phyloP scores from a whole-genome alignment of 2,888 invertebrate genomes.

The Orchesella flavescens region DNA sequence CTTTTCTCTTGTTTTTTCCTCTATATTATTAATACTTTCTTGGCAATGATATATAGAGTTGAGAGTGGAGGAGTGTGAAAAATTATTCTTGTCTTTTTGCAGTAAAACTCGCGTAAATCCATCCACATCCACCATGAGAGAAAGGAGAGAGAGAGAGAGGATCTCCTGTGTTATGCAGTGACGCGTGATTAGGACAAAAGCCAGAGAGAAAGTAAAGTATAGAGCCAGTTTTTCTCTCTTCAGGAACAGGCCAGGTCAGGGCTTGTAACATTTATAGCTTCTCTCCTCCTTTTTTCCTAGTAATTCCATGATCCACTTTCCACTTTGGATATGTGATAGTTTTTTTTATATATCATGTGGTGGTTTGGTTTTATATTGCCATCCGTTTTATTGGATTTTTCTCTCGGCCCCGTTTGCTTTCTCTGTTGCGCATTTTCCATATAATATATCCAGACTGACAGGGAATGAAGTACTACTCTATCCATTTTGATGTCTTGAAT shows the following conservation, averaged over 20 bases:
- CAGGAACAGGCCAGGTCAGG: not conserved
- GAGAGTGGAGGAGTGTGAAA: not conserved
- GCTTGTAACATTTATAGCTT: not conserved
- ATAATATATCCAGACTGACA: no score
- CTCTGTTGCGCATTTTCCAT: no score
- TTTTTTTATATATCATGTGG: not conserved
- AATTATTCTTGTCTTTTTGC: conserved; percentile 23
- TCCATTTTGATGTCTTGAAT: not conserved
- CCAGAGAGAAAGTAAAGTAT: not conserved
- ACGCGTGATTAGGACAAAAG: not conserved
- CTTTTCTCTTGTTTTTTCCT: not conserved
- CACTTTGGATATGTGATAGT: not conserved
- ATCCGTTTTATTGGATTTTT: not conserved
- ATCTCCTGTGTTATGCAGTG: not conserved
- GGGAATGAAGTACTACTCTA: no score
- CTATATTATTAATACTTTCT: conserved; percentile 26
- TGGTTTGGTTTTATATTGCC: no score
- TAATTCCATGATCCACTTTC: conserved; percentile 21
- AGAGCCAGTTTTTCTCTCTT: conserved; percentile 1
- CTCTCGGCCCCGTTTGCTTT: not conserved
- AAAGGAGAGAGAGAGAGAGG: not conserved
- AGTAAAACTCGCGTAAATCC: conserved; percentile 26
- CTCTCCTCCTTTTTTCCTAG: conserved; percentile 75
- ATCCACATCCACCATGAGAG: not conserved
- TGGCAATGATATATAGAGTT: conserved; percentile 15